Conservation (phyloP, 1,140 invertebrate species). For the Homarus americanus region DNA sequence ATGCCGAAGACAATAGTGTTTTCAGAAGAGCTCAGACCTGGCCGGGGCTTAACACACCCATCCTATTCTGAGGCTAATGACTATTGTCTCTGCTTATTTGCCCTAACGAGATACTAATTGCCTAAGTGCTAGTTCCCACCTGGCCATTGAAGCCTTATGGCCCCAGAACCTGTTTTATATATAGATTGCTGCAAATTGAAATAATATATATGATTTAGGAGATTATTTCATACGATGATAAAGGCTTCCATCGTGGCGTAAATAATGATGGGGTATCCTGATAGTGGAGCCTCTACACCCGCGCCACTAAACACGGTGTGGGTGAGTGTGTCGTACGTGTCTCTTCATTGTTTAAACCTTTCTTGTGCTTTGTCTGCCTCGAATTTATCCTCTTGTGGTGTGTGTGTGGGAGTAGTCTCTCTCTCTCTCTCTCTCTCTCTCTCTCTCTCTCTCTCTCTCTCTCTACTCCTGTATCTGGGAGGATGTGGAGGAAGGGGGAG, state of each 20-base stretch:
- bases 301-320: no score
- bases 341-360: no score
- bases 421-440: background rate
- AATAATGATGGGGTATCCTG: background rate
- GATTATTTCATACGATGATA: constrained; percentile 2
- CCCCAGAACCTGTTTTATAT: background rate
- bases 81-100: background rate
- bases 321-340: no score
- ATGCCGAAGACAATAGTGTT: background rate
- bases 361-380: no score
- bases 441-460: background rate
- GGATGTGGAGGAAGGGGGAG: background rate
- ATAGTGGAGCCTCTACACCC: no score
- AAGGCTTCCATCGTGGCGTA: background rate
- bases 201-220: constrained; percentile 11
- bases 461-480: background rate
- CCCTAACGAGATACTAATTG: constrained; percentile 1
- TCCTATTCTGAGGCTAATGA: background rate
- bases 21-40: background rate
- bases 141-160: constrained; percentile 3
- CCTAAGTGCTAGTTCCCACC: constrained; percentile 4
- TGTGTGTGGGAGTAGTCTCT: background rate
- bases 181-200: background rate
- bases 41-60: background rate
- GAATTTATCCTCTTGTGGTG: no score